Evolutionary conservation across 2,797 vertebrate genomes (phyloP).

Genomic region (Taeniopygia guttata): DNA sequence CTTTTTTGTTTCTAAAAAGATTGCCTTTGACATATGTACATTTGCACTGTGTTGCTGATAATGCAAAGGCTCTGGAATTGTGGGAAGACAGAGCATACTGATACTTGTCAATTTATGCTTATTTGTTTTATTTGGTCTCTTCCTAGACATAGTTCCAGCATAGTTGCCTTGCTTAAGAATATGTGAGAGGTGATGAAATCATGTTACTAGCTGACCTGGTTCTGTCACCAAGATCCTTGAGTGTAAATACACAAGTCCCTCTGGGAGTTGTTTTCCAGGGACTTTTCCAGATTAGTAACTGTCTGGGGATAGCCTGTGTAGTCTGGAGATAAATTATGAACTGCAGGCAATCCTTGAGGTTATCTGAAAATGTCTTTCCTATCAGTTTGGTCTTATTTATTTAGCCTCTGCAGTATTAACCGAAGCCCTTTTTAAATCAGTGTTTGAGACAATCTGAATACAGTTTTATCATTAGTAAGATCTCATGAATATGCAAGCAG

Average conservation of each 20-base stretch:
- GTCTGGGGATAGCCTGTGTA: neutral
- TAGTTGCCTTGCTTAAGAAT: neutral
- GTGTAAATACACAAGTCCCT: neutral
- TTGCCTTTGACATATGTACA: neutral
- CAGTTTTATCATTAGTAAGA: neutral
- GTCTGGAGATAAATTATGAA: neutral
- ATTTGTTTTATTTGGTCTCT: neutral
- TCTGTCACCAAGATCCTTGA: neutral
- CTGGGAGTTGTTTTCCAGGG: neutral
- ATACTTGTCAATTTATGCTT: neutral
- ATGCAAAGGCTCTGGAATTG: neutral
- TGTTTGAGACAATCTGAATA: neutral
- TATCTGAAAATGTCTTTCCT: neutral
- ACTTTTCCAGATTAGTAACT: neutral
- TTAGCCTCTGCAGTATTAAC: neutral
- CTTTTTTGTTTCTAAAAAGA: neutral
- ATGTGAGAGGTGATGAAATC: neutral
- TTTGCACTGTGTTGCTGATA: neutral
- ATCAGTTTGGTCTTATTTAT: neutral
- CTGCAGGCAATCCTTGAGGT: neutral
- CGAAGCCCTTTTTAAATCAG: neutral
- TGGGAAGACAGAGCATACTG: neutral
- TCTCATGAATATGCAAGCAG: neutral
- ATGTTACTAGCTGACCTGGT: neutral
- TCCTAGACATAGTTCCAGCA: neutral